Evolutionary conservation across 2,888 invertebrate genomes (phyloP).

Genomic region (Tachina grossa): DNA sequence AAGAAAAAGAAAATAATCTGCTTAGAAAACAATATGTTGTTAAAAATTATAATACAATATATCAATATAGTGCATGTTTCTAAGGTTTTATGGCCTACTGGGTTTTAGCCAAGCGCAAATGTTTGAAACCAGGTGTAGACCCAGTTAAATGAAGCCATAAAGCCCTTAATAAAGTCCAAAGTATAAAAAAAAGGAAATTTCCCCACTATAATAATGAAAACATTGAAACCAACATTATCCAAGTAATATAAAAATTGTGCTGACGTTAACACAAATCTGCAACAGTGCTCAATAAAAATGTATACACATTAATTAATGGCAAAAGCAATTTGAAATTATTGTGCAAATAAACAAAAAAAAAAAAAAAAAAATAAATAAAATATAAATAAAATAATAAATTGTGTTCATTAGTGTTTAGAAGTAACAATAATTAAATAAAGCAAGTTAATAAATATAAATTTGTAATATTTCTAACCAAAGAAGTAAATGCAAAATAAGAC

Average conservation of each 20-base stretch:
- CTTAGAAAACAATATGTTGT: constrained; percentile 35
- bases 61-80: not conserved
- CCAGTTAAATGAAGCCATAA: constrained; percentile 39
- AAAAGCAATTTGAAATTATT: constrained; percentile 37
- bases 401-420: constrained; percentile 69
- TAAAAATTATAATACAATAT: constrained; percentile 26
- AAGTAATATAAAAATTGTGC: constrained; percentile 42
- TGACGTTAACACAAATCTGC: constrained; percentile 25
- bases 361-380: not conserved
- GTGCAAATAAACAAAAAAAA: constrained; percentile 1
- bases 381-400: constrained; percentile 48
- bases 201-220: constrained; percentile 25
- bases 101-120: constrained; percentile 6
- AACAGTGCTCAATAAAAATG: constrained; percentile 14
- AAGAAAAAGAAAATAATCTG: not conserved
- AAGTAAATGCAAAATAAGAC: not conserved
- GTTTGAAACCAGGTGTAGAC: constrained; percentile 41
- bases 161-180: constrained; percentile 2
- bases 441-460: constrained; percentile 6
- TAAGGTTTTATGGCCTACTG: constrained; percentile 1
- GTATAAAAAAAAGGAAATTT: constrained; percentile 14
- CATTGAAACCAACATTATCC: not conserved
- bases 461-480: not conserved
- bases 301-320: constrained; percentile 15
- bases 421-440: constrained; percentile 22